Percentiles rank a stretch among this genome's conserved stretches.
phyloP scores from a whole-genome alignment of 2,888 invertebrate genomes.

The Quadroppia sp. region DNA sequence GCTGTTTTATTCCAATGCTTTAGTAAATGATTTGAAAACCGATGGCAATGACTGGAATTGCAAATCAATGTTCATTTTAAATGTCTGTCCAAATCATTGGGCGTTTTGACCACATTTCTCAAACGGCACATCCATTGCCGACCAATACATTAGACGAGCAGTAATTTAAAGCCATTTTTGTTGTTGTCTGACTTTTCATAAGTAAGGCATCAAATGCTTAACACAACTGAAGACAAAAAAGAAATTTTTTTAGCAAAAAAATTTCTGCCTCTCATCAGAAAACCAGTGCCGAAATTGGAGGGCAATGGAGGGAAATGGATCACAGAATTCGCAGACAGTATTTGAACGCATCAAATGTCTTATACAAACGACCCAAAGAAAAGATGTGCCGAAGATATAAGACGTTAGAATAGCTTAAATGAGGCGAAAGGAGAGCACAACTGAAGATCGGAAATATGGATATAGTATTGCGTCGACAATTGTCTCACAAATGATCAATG shows the following conservation, averaged over 20 bases:
- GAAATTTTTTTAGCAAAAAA: background rate
- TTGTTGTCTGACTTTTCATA: background rate
- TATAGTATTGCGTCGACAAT: constrained; percentile 32
- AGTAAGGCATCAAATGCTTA: background rate
- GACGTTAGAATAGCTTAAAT: constrained; percentile 31
- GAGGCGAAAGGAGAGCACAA: constrained; percentile 27
- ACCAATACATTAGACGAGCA: constrained; percentile 11
- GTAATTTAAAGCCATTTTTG: constrained; percentile 2
- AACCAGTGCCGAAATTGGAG: background rate
- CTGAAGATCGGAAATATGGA: constrained; percentile 35
- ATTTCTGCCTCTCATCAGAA: background rate
- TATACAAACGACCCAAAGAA: constrained; percentile 31
- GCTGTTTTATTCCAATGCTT: background rate
- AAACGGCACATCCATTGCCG: background rate
- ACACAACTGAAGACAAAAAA: background rate
- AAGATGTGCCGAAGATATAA: constrained; percentile 24
- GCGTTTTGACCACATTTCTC: constrained; percentile 8
- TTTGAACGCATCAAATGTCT: constrained; percentile 25
- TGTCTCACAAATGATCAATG: constrained; percentile 35
- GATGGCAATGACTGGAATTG: background rate
- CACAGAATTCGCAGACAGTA: background rate
- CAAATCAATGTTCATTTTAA: constrained; percentile 18
- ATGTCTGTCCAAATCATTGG: background rate
- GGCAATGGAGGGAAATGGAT: background rate
- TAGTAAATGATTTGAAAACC: background rate